A percentile compares a stretch with the other conserved stretches of the same genome.
Conservation (phyloP, 2,113 vertebrate species). For the Microtus ochrogaster region DNA sequence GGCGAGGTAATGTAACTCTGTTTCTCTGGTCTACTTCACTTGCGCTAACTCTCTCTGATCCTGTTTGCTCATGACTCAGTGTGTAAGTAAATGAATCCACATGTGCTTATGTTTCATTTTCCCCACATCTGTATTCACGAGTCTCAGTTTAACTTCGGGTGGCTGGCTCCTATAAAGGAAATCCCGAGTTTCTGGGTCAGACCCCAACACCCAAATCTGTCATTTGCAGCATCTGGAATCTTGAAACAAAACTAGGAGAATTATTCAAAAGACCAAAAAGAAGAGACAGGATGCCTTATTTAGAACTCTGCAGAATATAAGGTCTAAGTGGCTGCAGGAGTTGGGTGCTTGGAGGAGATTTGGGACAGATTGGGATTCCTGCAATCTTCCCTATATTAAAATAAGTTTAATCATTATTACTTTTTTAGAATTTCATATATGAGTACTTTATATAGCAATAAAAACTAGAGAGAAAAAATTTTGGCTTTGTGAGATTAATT, state of each 20-base stretch:
- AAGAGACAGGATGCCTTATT: background rate
- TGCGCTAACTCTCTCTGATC: background rate
- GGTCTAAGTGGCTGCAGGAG: background rate
- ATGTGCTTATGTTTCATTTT: constrained; percentile 20
- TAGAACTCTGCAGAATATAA: constrained; percentile 4
- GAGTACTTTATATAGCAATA: background rate
- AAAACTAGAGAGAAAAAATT: background rate
- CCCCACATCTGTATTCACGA: background rate
- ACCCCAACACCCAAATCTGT: constrained; percentile 46
- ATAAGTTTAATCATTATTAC: background rate
- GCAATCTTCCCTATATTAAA: background rate
- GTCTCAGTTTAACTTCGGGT: background rate
- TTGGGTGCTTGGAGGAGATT: background rate
- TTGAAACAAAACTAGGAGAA: constrained; percentile 59
- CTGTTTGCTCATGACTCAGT: background rate
- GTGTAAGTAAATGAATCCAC: background rate
- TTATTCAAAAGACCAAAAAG: background rate
- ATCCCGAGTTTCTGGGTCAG: constrained; percentile 36
- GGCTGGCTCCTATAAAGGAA: constrained; percentile 51
- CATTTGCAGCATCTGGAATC: constrained; percentile 48
- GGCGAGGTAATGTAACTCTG: constrained; percentile 39
- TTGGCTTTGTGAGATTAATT: background rate
- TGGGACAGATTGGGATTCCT: background rate
- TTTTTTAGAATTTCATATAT: background rate
- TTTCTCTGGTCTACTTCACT: constrained; percentile 52